Base-by-base conservation (phyloP, 2,113 vertebrate species). In the Peromyscus leucopus region DNA sequence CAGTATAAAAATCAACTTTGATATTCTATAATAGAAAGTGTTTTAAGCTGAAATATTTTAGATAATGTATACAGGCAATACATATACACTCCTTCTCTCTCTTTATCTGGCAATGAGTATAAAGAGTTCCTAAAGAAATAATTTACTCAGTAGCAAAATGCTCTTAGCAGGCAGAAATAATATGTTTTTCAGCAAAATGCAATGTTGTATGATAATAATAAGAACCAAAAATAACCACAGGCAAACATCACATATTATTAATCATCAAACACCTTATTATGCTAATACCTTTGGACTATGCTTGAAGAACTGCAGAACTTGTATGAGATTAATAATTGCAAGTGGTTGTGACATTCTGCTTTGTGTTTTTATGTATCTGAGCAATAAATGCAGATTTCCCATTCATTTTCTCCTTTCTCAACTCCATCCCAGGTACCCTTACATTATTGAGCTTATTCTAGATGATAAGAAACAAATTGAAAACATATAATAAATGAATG, bases 401-500 rank as follows among this genome's bases (percentile, higher is more conserved):
- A 22, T 10, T 11, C 0, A 2, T 3, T 16, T 67, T 88, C 1
- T 0, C 24, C 31, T 92, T 78, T 24, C 16, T 89, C 72, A 1
- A 19, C 31, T 96, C 22, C 31, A 74, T 17, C 33, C 57, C 21
- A 24, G 51, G 4, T 3, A 36, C n/a, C 15, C 2, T 89, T 95
- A 46, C 4, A 8, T 9, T 63, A n/a, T 28, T 93, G 21, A 84
- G 21, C 24, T 91, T 85, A 39, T 48, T 93, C 2, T 80, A 92
- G 8, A 74, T 36, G 12, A 5, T 61, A 36, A n/a, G 26, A 92
- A 93, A 78, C 10, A 46, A 9, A 79, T 74, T 51, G 65, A 42
- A 95, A 96, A 92, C 55, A 79, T n/a, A 82, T 33, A 90, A n/a
- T 13, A 83, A 92, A 78, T 74, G 59, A 91, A 57, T 59, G 72